Evolutionary conservation across 2,797 vertebrate genomes (phyloP), one percentile per base, ranked within the genome.

Genomic region (Xiphorhynchus erythropygius): DNA sequence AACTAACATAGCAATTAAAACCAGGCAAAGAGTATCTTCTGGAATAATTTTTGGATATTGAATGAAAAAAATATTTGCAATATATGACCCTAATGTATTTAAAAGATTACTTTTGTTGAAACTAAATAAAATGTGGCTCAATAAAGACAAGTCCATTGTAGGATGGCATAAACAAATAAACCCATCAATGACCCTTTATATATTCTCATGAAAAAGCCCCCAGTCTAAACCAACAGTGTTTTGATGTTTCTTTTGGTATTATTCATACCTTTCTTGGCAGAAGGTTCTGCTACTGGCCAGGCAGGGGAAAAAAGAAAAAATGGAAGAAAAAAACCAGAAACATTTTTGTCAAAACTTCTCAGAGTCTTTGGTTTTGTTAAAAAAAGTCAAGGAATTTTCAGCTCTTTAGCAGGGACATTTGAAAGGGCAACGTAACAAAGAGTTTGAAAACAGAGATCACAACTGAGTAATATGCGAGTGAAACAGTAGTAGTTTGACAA

Each of bases 111-210:
- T 52, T 87, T 56, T 49, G 18, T 3, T 18, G 69, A 95, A 96
- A 96, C 8, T 79, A 90, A 90, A 86, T 94, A 89, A 74, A 92
- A 75, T 41, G 22, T 84, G 5, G 68, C 69, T 92, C 76, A 90
- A 62, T 86, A 91, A 95, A 96, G 77, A 90, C n/a, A 91, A 82
- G 46, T 94, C 44, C 62, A 62, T 62, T 76, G 25, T 24, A 87
- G 73, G 77, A 94, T 85, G 19, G 47, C 87, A 92, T 94, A 96
- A 96, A 59, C 18, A 74, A 65, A 82, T 42, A 5, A 57, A 67
- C 18, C 15, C 30, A 41, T 19, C 27, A 35, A 15, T 27, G 15
- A 81, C 12, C 7, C 28, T 8, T 6, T 5, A 30, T 7, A 93
- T 25, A 28, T 70, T 90, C 7, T 2, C 35, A 71, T 18, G 18